Evolutionary conservation across 2,888 invertebrate species (phyloP).

Genomic region (Drosophila neonasuta): DNA sequence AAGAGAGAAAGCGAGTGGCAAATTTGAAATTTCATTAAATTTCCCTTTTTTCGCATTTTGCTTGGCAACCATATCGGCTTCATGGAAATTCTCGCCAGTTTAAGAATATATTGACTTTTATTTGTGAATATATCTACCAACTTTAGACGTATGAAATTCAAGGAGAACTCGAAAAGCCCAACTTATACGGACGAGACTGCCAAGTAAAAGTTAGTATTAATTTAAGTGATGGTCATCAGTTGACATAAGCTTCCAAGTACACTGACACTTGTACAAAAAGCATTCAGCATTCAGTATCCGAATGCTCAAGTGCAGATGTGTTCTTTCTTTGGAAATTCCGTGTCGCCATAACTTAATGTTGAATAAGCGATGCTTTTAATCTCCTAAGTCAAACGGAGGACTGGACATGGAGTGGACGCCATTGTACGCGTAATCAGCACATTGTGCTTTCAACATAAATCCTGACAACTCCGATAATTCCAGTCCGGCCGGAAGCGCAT

Average conservation of each 20-base stretch:
- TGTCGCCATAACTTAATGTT: slow-evolving; percentile 65
- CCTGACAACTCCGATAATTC: slow-evolving; percentile 65
- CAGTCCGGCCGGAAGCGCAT: slow-evolving; percentile 27
- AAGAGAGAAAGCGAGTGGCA: slow-evolving; percentile 64
- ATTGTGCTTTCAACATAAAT: slow-evolving; percentile 63
- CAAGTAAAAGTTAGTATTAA: slow-evolving; percentile 57
- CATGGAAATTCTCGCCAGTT: slow-evolving; percentile 45
- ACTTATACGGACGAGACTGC: slow-evolving; percentile 16
- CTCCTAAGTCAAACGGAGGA: slow-evolving; percentile 38
- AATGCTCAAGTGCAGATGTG: slow-evolving; percentile 25
- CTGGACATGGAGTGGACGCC: slow-evolving; percentile 19
- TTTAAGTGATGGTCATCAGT: slow-evolving; percentile 57
- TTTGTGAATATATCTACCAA: background rate
- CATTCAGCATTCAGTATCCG: slow-evolving; percentile 28
- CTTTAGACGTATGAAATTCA: slow-evolving; percentile 3
- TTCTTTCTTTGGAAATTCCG: slow-evolving; percentile 10
- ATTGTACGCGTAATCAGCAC: slow-evolving; percentile 59
- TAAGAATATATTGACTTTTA: slow-evolving; percentile 34
- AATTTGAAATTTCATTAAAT: slow-evolving; percentile 79
- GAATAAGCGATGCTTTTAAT: slow-evolving; percentile 64
- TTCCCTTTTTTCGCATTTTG: slow-evolving; percentile 54
- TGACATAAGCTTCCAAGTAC: slow-evolving; percentile 11
- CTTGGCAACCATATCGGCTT: slow-evolving; percentile 12
- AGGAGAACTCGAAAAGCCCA: slow-evolving; percentile 17
- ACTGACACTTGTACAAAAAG: slow-evolving; percentile 22